phyloP scores from a whole-genome alignment of 2,888 invertebrate genomes.

The Lycia hirtaria region DNA sequence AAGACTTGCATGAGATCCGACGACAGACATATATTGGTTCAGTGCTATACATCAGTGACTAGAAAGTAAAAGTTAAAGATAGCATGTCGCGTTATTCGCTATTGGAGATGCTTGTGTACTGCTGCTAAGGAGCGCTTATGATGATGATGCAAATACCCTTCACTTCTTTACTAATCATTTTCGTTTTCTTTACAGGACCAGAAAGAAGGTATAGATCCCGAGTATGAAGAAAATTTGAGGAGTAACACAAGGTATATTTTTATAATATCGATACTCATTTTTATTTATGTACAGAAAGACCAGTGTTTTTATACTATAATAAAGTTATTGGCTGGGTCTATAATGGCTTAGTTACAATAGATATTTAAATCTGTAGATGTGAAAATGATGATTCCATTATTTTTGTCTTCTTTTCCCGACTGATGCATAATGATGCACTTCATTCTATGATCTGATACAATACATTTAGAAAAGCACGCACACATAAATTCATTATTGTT shows the following conservation, averaged over 20 bases:
- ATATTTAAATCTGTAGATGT: neutral
- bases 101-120: no score
- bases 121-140: no score
- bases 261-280: neutral
- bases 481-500: neutral
- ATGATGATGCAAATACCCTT: neutral
- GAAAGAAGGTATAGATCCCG: conserved; percentile 22
- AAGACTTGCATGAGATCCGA: no score
- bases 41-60: no score
- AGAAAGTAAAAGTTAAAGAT: no score
- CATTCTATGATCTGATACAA: conserved; percentile 38
- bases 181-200: conserved; percentile 35
- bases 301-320: neutral
- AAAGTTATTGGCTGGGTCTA: no score
- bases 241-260: conserved; percentile 30
- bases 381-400: conserved; percentile 39
- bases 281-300: neutral
- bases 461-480: conserved; percentile 2
- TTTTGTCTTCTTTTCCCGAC: conserved; percentile 83
- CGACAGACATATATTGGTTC: no score
- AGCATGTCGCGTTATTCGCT: no score
- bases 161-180: conserved; percentile 1
- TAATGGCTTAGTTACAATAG: neutral
- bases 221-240: conserved; percentile 14
- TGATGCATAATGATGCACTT: conserved; percentile 64